A percentile compares a stretch with the other conserved stretches of the same genome.
These are phyloP conservation scores for Pseudochirops cupreus DNA, from an alignment of 2,797 vertebrate genomes.

Conservation along the genomic window DNA sequence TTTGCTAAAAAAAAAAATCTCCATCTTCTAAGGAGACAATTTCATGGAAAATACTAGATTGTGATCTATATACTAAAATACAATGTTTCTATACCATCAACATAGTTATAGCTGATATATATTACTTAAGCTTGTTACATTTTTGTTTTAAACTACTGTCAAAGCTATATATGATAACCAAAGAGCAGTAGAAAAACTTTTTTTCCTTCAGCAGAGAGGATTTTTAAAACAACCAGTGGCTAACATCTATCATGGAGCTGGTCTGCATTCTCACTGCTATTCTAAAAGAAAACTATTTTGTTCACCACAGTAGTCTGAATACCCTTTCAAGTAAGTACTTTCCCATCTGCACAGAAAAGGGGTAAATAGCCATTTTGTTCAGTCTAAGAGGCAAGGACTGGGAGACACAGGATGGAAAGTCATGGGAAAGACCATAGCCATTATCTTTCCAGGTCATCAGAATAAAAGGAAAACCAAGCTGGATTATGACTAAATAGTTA, in stretches of 20 bases:
- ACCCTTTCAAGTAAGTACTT: conserved; percentile 62
- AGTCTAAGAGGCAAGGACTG: neutral
- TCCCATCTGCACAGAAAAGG: conserved; percentile 22
- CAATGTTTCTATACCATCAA: conserved; percentile 92
- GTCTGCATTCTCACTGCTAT: conserved; percentile 17
- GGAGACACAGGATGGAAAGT: neutral
- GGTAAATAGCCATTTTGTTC: neutral
- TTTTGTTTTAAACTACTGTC: conserved; percentile 78
- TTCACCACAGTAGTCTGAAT: conserved; percentile 55
- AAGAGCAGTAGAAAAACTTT: conserved; percentile 60
- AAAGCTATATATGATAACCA: conserved; percentile 75
- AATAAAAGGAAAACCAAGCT: conserved; percentile 34
- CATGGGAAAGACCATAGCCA: conserved; percentile 32
- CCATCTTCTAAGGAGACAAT: conserved; percentile 89
- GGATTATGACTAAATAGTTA: conserved; percentile 68
- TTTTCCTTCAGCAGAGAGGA: conserved; percentile 63
- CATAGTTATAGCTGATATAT: conserved; percentile 78
- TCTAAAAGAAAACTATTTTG: neutral
- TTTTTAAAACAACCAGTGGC: conserved; percentile 66
- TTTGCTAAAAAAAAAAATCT: conserved; percentile 88
- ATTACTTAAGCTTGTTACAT: conserved; percentile 74
- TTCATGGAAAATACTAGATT: conserved; percentile 88
- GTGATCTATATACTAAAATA: conserved; percentile 93
- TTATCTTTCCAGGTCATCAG: conserved; percentile 47
- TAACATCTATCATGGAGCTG: conserved; percentile 62